Evolutionary conservation across 2,797 vertebrate species (phyloP).

Genomic region (Coendou prehensilis): DNA sequence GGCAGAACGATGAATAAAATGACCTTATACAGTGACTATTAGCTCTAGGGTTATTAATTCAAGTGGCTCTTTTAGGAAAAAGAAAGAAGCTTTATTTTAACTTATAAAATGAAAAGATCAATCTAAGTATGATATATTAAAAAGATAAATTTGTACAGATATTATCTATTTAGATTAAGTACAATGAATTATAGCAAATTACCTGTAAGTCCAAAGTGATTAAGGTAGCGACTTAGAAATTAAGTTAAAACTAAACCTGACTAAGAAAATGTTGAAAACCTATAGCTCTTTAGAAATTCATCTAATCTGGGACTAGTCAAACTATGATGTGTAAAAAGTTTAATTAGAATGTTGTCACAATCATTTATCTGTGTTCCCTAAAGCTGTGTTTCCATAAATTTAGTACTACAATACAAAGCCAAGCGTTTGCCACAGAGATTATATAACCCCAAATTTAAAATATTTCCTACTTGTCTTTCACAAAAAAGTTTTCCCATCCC

Average conservation of each 20-base stretch:
- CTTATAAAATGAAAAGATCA: neutral
- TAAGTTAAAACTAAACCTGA: neutral
- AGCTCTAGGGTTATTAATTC: neutral
- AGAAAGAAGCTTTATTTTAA: neutral
- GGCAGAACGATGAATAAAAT: neutral
- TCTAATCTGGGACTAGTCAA: neutral
- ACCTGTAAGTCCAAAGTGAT: neutral
- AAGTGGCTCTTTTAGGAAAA: neutral
- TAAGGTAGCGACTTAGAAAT: neutral
- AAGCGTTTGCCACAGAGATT: neutral
- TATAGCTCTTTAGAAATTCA: neutral
- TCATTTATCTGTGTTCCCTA: neutral
- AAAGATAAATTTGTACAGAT: conserved; percentile 15
- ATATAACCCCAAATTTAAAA: neutral
- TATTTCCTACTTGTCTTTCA: neutral
- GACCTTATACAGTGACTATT: neutral
- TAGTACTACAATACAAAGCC: neutral
- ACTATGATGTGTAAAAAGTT: neutral
- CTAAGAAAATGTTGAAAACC: neutral
- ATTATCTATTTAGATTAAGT: neutral
- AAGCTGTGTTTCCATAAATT: neutral
- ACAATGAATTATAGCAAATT: conserved; percentile 6
- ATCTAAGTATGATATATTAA: neutral
- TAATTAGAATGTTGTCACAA: neutral
- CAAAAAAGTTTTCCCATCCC: neutral